phyloP scores from a whole-genome alignment of 2,797 vertebrate species.

The Epinephelus awoara region DNA sequence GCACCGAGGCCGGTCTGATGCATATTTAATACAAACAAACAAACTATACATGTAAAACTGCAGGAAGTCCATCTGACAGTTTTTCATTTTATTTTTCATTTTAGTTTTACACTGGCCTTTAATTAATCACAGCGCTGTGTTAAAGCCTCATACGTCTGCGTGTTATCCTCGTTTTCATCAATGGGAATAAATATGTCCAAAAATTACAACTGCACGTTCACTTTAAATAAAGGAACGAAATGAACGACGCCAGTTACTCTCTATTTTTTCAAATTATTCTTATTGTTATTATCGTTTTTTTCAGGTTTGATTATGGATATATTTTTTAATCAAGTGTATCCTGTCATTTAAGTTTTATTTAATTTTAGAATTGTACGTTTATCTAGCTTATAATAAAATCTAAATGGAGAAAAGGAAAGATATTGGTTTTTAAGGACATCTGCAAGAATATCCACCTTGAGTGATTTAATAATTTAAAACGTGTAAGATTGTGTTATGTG shows the following conservation, averaged over 20 bases:
- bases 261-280: background rate
- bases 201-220: background rate
- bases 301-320: background rate
- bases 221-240: background rate
- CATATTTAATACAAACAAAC: background rate
- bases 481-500: too few species aligned
- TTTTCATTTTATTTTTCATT: background rate
- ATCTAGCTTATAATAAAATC: too few species aligned
- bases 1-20: slow-evolving; percentile 39
- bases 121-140: background rate
- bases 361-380: background rate
- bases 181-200: slow-evolving; percentile 1
- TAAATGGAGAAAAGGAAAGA: too few species aligned
- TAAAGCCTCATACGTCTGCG: background rate
- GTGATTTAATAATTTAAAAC: background rate
- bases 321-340: too few species aligned
- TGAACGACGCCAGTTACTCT: background rate
- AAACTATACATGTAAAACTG: background rate
- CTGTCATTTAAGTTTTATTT: background rate
- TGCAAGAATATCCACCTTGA: background rate
- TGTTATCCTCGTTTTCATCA: background rate
- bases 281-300: background rate
- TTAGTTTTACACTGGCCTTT: background rate
- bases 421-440: background rate
- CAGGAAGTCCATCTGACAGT: background rate